Base-by-base conservation (phyloP, 1,140 invertebrate species). In the Harlomillsia oculata region DNA sequence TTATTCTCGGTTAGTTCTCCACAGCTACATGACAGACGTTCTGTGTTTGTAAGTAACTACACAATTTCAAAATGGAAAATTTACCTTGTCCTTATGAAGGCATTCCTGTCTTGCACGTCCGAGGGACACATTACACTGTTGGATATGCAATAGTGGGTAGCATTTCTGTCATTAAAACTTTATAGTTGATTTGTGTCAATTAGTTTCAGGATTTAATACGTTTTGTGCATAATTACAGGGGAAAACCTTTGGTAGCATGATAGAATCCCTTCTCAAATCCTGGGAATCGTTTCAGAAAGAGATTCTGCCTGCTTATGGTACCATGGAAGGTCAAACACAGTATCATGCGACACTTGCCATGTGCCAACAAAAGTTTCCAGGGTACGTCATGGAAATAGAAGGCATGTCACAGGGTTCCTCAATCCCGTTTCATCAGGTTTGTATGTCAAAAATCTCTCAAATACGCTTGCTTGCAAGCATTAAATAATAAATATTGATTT, bases 381-480 rank as follows among this genome's bases (percentile, higher is more conserved):
- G 88, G 54, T 91, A 91, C 65, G 72, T 90, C 0, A 75, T 78
- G 30, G 88, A 91, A 71, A 72, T 91, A n/a, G 77, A 87, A 70
- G 88, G 88, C 29, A 82, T 82, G 2, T 84, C 88, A n/a, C 84
- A 89, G 67, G 88, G 88, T 2, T 81, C 87, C 6, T 74, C 81
- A 58, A 82, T 90, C 8, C 82, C 87, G 1, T 91, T 90, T 69
- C 72, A 87, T 63, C 83, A 86, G 75, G 84, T 85, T 72, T 60
- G 8, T 25, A n/a, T 9, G 13, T 16, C 6, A 43, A 8, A 20
- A 11, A 11, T 43, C 20, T 8, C 8, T 13, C 9, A 13, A 43
- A 11, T 20, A 11, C 32, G 32, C 32, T 9, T 34, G 9, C 32
- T 34, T 34, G 9, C 32, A 34, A 34, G 9, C n/a, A 34, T n/a